Percentiles rank a stretch among this genome's conserved stretches.
Evolutionary conservation across 2,888 invertebrate species (phyloP).

Genomic region (Julus scanicus): DNA sequence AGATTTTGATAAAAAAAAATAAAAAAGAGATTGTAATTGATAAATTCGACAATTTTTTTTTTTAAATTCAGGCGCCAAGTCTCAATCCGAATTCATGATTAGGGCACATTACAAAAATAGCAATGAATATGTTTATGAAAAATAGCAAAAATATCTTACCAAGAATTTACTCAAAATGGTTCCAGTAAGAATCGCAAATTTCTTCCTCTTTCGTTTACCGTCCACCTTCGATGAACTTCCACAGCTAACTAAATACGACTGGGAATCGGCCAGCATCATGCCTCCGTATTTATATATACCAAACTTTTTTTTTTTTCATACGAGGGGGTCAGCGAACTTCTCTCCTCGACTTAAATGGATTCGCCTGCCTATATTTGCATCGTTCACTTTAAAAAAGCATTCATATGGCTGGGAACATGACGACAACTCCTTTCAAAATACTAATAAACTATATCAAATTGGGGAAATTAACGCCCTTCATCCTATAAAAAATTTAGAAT

Average conservation of each 20-base stretch:
- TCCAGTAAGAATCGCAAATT: background rate
- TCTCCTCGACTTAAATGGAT: background rate
- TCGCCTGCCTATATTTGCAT: background rate
- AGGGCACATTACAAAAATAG: background rate
- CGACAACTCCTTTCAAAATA: too few species aligned
- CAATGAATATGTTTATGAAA: background rate
- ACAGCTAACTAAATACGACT: slow-evolving; percentile 2
- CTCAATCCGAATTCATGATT: background rate
- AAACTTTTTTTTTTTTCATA: background rate
- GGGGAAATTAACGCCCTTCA: too few species aligned
- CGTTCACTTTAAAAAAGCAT: too few species aligned
- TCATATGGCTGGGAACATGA: too few species aligned
- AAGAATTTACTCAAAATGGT: background rate
- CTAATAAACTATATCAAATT: too few species aligned
- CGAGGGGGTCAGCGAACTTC: slow-evolving; percentile 22
- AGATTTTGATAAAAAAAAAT: too few species aligned
- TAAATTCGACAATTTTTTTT: too few species aligned
- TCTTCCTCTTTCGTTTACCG: background rate
- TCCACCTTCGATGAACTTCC: background rate
- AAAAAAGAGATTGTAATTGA: too few species aligned
- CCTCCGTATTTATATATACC: background rate
- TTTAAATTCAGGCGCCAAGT: too few species aligned
- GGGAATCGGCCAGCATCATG: background rate
- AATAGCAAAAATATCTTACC: background rate
- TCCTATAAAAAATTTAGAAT: too few species aligned